Evolutionary conservation across 2,888 invertebrate species (phyloP).

Genomic region (Nasonia oneida): DNA sequence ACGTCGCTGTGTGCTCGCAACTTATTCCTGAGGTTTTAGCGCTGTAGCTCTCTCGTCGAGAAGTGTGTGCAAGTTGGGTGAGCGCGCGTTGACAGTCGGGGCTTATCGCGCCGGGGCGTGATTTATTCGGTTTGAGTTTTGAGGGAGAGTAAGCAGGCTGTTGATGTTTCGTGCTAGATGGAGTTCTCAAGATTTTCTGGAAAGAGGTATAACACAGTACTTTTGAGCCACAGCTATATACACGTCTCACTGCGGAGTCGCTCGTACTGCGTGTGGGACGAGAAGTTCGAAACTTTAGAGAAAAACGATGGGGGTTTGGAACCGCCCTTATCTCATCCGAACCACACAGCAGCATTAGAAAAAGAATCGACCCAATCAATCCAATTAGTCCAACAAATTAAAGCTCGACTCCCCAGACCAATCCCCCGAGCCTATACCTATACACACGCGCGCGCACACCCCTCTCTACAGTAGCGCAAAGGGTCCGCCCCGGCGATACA

Average conservation of each 20-base stretch:
- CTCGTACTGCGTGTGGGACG: no score
- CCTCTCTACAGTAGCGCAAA: not conserved
- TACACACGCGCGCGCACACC: not conserved
- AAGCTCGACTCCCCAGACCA: not conserved
- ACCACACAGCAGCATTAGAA: no score
- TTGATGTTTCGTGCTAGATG: no score
- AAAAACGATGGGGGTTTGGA: no score
- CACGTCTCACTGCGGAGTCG: no score
- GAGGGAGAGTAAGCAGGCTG: not conserved
- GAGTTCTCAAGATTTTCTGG: no score
- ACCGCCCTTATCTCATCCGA: no score
- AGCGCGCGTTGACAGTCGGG: not conserved
- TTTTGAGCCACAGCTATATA: no score
- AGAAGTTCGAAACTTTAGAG: no score
- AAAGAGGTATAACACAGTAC: no score
- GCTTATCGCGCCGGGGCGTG: not conserved
- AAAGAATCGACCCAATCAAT: conserved; percentile 6
- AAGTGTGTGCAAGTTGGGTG: not conserved
- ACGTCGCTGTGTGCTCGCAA: not conserved
- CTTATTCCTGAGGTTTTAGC: conserved; percentile 13
- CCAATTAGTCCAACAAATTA: conserved; percentile 11
- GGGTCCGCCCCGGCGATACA: not conserved
- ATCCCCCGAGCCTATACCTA: conserved; percentile 4
- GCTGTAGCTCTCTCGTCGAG: not conserved
- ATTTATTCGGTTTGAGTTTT: conserved; percentile 8